Base-by-base conservation (phyloP, 2,888 invertebrate species). In the Elgonia sp. region DNA sequence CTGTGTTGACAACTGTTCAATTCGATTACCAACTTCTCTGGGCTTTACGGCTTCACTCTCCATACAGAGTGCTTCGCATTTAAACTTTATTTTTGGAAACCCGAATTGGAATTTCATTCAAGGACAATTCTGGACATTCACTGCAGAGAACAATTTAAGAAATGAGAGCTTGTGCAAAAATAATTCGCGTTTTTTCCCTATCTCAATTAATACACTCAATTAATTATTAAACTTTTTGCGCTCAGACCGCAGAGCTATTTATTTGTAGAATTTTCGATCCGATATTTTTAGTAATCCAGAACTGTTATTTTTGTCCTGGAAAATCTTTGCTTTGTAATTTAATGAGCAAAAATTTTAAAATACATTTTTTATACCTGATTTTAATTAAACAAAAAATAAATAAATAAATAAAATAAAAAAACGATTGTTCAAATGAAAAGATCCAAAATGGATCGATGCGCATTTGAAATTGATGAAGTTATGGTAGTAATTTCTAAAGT, bases 401-500 rank as follows among this genome's bases (percentile, higher is more conserved):
- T 42, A 42, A 7, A 42, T 42, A 42, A 3, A 42, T 42, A 42
- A 42, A 42, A 42, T 5, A 42, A 7, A 42, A 65, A 65, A n/a
- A 10, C 4, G 29, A 29, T 29, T 29, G 29, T 29, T 29, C 29
- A 5, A 29, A 29, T 29, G 29, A 29, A 29, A 29, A 29, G 29
- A 29, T 29, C 29, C 4, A n/a, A 40, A 21, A 46, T 46, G n/a
- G 21, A 50, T 69, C 50, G 50, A 50, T 3, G 16, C 4, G 72
- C 72, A 70, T 70, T 39, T 8, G 18, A 14, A 70, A 53, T 53
- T n/a, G 53, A 63, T 12, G 14, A 9, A 69, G 60, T 69, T 46
- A 67, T 55, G 69, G 57, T 37, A 80, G 39, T 79, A 21, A 57
- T 60, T 69, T 69, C 60, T 80, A 60, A 57, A 69, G 79, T 69